Percentiles rank a stretch among this genome's conserved stretches.
phyloP scores from a whole-genome alignment of 2,888 invertebrate species.

The Dasysyrphus albostriatus region DNA sequence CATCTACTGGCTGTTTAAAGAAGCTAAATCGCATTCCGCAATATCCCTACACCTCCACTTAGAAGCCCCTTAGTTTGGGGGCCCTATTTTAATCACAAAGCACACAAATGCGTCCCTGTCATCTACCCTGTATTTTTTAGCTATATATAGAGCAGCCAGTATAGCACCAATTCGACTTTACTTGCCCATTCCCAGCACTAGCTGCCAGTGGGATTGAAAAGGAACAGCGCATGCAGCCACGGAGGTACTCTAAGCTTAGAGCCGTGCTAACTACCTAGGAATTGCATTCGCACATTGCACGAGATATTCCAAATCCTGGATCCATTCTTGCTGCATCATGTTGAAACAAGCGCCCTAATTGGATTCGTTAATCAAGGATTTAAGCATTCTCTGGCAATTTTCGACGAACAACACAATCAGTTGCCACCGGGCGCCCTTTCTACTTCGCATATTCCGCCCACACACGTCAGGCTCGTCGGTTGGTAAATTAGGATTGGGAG shows the following conservation, averaged over 20 bases:
- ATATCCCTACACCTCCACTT: too few species aligned
- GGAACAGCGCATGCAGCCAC: constrained; percentile 49
- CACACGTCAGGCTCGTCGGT: constrained; percentile 18
- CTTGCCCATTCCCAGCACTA: constrained; percentile 45
- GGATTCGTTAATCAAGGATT: constrained; percentile 80
- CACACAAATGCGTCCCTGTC: background rate
- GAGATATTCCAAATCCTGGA: constrained; percentile 73
- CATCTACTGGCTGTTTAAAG: too few species aligned
- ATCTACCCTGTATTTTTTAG: constrained; percentile 15
- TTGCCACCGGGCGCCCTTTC: constrained; percentile 35
- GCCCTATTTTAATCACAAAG: background rate
- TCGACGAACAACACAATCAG: constrained; percentile 76
- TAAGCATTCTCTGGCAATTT: constrained; percentile 79
- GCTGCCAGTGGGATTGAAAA: constrained; percentile 20
- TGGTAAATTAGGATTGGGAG: constrained; percentile 43
- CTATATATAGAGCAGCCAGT: background rate
- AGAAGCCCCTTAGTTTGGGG: background rate
- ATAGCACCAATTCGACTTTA: constrained; percentile 49
- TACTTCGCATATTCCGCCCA: background rate
- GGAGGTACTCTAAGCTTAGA: constrained; percentile 65
- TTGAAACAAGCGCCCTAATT: constrained; percentile 79
- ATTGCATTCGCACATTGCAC: constrained; percentile 74
- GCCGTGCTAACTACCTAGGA: constrained; percentile 69
- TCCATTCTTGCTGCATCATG: constrained; percentile 77
- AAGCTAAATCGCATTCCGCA: too few species aligned